Evolutionary conservation across 2,797 vertebrate species (phyloP), one percentile per base, ranked within the genome.

Genomic region (Neosilurus hyrtlii): DNA sequence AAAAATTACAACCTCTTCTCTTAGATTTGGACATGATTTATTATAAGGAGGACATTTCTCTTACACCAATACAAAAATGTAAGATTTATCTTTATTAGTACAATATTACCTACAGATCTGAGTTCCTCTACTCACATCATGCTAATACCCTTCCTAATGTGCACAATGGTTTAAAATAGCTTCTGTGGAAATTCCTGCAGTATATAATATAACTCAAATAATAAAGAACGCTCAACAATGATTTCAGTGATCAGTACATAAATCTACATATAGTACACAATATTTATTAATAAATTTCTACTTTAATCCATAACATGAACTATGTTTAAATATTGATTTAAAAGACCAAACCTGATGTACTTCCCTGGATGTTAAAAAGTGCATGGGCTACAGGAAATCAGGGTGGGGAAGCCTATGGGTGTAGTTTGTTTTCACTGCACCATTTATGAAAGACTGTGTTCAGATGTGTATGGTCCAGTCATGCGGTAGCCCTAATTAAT

Each of bases 301-400:
- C 51, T 72, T 72, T 2, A 10, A 43, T n/a, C 9, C 18, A 70
- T 0, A 49, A 49, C 35, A 43, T 67, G 63, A 9, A 35, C 8
- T 49, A 1, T 73, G 6, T 14, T 56, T 30, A 73, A 20, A 12
- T 11, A 20, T 30, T 24, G 1, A 20, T 73, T 73, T 73, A 56
- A 70, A 54, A 26, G 51, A 26, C 12, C 2, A 1, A 4, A 30
- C 7, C 26, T 35, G 26, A 56, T 43, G 0, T 72, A 16, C 51
- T 9, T 56, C 52, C 16, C 24, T 16, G 14, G 26, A 75, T 49
- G 22, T 63, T 62, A 49, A 62, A 77, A 61, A n/a, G 35, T 49
- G 35, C 57, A 77, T 15, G 6, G 37, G 43, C 74, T 51, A 26
- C 22, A 62, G 37, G 74, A 77, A 77, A 77, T 77, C 74, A 62